Evolutionary conservation across 2,888 invertebrate species (phyloP).

Genomic region (Xestoiulus laeticollis): DNA sequence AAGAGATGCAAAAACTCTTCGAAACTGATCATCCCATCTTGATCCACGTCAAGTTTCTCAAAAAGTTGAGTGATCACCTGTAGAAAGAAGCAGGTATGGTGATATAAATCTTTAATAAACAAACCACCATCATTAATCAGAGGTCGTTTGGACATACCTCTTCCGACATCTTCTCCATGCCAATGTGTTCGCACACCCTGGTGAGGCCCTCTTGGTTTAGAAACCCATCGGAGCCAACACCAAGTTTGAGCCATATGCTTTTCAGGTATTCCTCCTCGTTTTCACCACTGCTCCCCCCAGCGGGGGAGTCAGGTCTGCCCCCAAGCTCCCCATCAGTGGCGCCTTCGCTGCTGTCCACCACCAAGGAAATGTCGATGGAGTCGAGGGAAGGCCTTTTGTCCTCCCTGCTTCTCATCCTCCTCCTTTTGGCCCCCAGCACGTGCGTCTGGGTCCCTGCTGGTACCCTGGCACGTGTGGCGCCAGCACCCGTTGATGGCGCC

Average conservation of each 20-base stretch:
- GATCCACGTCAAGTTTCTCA: conserved; percentile 72
- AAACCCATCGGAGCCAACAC: conserved; percentile 71
- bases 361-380: background rate
- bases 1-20: conserved; percentile 73
- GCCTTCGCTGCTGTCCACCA: conserved; percentile 24
- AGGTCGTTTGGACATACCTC: conserved; percentile 65
- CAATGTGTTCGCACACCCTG: conserved; percentile 74
- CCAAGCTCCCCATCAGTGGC: background rate
- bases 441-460: background rate
- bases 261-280: conserved; percentile 69
- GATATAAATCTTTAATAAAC: too few relatives aligned
- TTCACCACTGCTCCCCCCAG: background rate
- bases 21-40: conserved; percentile 73
- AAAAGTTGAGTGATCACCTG: conserved; percentile 72
- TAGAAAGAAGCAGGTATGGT: conserved; percentile 49
- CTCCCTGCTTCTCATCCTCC: conserved; percentile 51
- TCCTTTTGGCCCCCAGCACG: conserved; percentile 41
- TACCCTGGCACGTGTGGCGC: background rate
- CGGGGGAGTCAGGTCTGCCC: background rate
- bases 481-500: background rate
- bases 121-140: too few relatives aligned
- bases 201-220: conserved; percentile 73
- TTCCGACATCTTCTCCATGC: conserved; percentile 73
- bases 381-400: conserved; percentile 11
- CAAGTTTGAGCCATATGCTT: conserved; percentile 73